Evolutionary conservation across 2,113 vertebrate species (phyloP).

Genomic region (Myxocyprinus asiaticus): DNA sequence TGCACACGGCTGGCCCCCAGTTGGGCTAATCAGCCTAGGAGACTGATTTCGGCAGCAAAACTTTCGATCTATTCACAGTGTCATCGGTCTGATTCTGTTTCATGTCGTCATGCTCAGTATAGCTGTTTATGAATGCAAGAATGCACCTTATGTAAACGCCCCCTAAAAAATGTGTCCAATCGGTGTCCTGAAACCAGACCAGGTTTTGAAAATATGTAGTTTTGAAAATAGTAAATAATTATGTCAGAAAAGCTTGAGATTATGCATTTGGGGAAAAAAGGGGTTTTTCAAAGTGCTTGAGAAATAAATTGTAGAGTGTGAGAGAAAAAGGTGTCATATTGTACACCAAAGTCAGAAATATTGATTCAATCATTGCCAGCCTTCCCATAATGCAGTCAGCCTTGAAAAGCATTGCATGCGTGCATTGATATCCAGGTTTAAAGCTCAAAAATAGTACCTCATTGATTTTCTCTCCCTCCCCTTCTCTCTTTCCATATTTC

Average conservation of each 20-base stretch:
- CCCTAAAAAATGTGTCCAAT: too few relatives aligned
- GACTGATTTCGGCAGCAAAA: too few relatives aligned
- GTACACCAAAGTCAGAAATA: constrained; percentile 43
- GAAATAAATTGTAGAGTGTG: constrained; percentile 27
- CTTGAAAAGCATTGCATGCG: constrained; percentile 49
- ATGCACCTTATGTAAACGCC: too few relatives aligned
- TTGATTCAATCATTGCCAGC: constrained; percentile 36
- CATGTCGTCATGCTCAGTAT: too few relatives aligned
- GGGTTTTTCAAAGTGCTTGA: background rate
- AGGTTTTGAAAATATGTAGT: too few relatives aligned
- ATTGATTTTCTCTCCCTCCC: constrained; percentile 53
- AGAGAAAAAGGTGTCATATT: constrained; percentile 13
- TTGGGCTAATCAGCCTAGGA: too few relatives aligned
- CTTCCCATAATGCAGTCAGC: constrained; percentile 52
- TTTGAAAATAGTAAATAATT: background rate
- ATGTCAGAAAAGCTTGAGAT: background rate
- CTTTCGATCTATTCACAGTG: too few relatives aligned
- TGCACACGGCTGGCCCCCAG: too few relatives aligned
- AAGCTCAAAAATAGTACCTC: constrained; percentile 56
- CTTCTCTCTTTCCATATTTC: background rate
- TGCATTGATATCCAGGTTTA: constrained; percentile 60
- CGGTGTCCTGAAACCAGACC: too few relatives aligned
- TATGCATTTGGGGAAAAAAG: constrained; percentile 1
- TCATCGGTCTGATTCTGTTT: too few relatives aligned
- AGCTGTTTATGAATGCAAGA: too few relatives aligned